These are phyloP conservation scores for Varecia variegata DNA, from an alignment of 2,797 vertebrate genomes.

Conservation along the genomic window DNA sequence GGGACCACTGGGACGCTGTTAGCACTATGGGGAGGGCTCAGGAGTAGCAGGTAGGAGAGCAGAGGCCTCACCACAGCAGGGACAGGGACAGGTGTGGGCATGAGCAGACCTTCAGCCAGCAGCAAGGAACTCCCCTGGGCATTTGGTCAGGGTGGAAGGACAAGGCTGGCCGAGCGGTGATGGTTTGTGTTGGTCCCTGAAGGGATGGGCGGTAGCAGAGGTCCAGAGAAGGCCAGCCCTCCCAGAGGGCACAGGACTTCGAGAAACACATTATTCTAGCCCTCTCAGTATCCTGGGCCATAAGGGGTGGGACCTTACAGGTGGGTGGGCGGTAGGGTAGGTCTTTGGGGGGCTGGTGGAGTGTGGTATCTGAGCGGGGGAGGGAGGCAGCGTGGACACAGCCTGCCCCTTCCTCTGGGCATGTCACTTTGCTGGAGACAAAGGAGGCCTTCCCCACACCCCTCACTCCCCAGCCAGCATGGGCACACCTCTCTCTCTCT, in stretches of 20 bases:
- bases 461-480: neutral
- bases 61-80: neutral
- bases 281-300: neutral
- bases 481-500: neutral
- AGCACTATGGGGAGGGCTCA: rapidly evolving
- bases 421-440: neutral
- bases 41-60: neutral
- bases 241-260: neutral
- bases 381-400: rapidly evolving
- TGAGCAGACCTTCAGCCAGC: neutral
- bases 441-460: neutral
- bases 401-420: neutral
- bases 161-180: neutral
- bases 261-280: neutral
- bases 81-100: rapidly evolving
- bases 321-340: rapidly evolving
- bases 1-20: rapidly evolving
- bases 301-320: neutral
- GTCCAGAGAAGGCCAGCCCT: neutral
- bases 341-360: neutral
- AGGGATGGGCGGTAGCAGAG: neutral
- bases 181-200: neutral
- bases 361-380: neutral
- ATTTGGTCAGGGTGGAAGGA: neutral
- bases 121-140: rapidly evolving